Evolutionary conservation across 2,113 vertebrate genomes (phyloP).

Genomic region (Oxygymnocypris stewartii): DNA sequence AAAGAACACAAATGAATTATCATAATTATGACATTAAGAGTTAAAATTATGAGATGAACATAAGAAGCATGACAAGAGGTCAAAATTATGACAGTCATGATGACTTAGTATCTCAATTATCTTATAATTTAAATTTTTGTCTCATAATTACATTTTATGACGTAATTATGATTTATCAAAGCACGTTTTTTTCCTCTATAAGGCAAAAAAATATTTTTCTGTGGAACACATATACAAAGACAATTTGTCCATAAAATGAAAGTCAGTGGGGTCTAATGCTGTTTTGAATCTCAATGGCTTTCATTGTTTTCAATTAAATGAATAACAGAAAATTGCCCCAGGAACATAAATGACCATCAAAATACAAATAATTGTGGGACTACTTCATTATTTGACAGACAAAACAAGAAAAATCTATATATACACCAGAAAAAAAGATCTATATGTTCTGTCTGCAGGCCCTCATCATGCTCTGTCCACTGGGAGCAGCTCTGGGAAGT

Average conservation of each 20-base stretch:
- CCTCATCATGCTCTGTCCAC: slow-evolving; percentile 57
- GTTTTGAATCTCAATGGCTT: background rate
- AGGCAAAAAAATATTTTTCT: no score
- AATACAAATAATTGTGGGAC: background rate
- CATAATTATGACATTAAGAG: no score
- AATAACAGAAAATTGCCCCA: background rate
- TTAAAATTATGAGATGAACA: no score
- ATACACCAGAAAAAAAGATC: slow-evolving; percentile 43
- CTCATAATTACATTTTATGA: no score
- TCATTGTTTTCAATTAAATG: no score
- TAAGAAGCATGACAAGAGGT: no score
- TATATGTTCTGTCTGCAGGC: slow-evolving; percentile 51
- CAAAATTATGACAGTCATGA: no score
- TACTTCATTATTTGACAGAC: background rate
- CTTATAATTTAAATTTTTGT: no score
- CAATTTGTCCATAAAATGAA: background rate
- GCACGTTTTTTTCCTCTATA: no score
- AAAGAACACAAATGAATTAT: background rate
- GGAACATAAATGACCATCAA: background rate
- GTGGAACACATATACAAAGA: no score
- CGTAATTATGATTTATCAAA: no score
- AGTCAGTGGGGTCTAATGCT: background rate
- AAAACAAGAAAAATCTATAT: slow-evolving; percentile 7
- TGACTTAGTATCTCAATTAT: no score
- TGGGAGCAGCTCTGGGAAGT: slow-evolving; percentile 74